Percentiles rank a stretch among this genome's conserved stretches.
Evolutionary conservation across 2,888 invertebrate genomes (phyloP).

Genomic region (Torymus aiolomorphi): DNA sequence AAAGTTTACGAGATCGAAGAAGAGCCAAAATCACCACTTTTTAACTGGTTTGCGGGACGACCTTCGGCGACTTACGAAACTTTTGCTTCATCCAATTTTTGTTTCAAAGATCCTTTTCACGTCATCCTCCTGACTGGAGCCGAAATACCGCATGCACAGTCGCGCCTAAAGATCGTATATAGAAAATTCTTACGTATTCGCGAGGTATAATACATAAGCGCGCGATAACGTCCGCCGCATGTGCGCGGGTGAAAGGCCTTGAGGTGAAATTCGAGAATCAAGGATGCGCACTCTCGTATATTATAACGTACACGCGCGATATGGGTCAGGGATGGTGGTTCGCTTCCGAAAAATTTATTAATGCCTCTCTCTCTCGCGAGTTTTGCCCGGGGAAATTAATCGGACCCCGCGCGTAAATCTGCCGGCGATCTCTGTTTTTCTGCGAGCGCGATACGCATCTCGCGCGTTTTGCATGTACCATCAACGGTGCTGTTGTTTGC

Average conservation of each 20-base stretch:
- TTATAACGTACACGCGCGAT: not conserved
- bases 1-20: too few species aligned
- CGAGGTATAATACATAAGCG: too few species aligned
- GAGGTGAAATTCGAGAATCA: constrained; percentile 57
- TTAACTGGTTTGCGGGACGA: too few species aligned
- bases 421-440: not conserved
- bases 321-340: not conserved
- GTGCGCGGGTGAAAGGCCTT: constrained; percentile 20
- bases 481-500: constrained; percentile 1
- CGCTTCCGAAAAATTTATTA: constrained; percentile 14
- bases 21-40: too few species aligned
- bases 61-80: too few species aligned
- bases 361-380: not conserved
- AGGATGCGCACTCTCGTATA: constrained; percentile 40
- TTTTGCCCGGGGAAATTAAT: constrained; percentile 2
- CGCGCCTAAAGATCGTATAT: too few species aligned
- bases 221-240: too few species aligned
- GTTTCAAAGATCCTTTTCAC: too few species aligned
- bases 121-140: too few species aligned
- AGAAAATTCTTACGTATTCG: too few species aligned
- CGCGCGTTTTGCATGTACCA: not conserved
- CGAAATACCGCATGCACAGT: too few species aligned
- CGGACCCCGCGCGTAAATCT: not conserved
- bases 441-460: not conserved
- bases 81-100: too few species aligned